These are phyloP conservation scores for Andrena bicolor DNA, from an alignment of 2,888 invertebrate species.

Conservation along the genomic window DNA sequence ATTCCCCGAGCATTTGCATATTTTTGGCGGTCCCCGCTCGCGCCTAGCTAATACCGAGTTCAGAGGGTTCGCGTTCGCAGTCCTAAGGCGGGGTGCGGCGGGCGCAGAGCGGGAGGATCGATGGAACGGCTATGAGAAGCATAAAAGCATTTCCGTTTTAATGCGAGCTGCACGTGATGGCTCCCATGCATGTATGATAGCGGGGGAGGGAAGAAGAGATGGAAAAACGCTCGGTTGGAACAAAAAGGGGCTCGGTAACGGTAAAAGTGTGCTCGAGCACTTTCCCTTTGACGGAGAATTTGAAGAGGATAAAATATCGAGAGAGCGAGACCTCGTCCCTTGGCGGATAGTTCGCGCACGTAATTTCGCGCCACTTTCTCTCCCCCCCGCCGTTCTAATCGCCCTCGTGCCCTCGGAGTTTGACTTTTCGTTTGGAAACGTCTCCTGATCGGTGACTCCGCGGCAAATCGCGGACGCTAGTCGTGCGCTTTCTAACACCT, in stretches of 20 bases:
- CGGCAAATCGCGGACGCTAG: too few relatives aligned
- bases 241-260: slow-evolving; percentile 9
- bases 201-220: background rate
- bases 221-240: slow-evolving; percentile 6
- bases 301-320: slow-evolving; percentile 17
- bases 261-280: slow-evolving; percentile 8
- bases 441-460: too few relatives aligned
- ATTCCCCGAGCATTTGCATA: slow-evolving; percentile 57
- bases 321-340: background rate
- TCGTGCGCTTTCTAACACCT: too few relatives aligned
- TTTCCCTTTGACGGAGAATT: slow-evolving; percentile 33
- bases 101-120: slow-evolving; percentile 64
- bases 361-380: slow-evolving; percentile 5
- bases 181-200: slow-evolving; percentile 61
- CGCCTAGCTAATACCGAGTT: slow-evolving; percentile 46
- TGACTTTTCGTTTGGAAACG: too few relatives aligned
- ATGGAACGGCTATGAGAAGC: slow-evolving; percentile 74
- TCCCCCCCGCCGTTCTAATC: background rate
- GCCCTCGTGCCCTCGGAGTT: too few relatives aligned
- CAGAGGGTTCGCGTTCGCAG: slow-evolving; percentile 66
- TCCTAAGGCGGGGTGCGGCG: slow-evolving; percentile 28
- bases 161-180: slow-evolving; percentile 72
- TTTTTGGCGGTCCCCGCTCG: slow-evolving; percentile 36
- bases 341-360: slow-evolving; percentile 9
- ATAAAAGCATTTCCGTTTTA: slow-evolving; percentile 77